These are phyloP conservation scores for Acanthornis magna DNA, from an alignment of 2,797 vertebrate genomes.

Conservation along the genomic window DNA sequence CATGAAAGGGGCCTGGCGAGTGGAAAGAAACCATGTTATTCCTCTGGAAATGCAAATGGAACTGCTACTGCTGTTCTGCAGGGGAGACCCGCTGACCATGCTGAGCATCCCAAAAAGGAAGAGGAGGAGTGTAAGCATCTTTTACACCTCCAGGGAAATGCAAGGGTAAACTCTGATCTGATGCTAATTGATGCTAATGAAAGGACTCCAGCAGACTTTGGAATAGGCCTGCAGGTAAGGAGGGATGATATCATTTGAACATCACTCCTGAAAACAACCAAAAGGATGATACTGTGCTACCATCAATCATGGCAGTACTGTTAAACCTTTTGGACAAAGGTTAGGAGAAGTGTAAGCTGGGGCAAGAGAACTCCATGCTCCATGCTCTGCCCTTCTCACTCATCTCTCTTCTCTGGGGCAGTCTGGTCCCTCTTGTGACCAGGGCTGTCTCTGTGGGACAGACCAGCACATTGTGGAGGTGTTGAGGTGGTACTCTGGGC, in stretches of 20 bases:
- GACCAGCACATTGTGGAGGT: neutral
- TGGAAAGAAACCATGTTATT: neutral
- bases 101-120: neutral
- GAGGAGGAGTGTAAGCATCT: neutral
- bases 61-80: neutral
- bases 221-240: neutral
- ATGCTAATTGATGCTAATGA: neutral
- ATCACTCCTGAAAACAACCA: neutral
- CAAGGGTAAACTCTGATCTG: neutral
- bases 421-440: neutral
- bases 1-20: rapidly evolving
- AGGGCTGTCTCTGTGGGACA: neutral
- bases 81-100: neutral
- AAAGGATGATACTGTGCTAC: neutral
- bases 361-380: neutral
- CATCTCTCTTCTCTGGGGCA: neutral
- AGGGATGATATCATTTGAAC: neutral
- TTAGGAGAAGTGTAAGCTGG: neutral
- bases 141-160: neutral
- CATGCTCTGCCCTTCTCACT: neutral
- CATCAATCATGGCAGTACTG: neutral
- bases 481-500: rapidly evolving
- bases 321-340: neutral
- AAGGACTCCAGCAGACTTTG: neutral
- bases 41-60: neutral